Conservation (phyloP, 2,888 invertebrate species). For the Acleris laterana region DNA sequence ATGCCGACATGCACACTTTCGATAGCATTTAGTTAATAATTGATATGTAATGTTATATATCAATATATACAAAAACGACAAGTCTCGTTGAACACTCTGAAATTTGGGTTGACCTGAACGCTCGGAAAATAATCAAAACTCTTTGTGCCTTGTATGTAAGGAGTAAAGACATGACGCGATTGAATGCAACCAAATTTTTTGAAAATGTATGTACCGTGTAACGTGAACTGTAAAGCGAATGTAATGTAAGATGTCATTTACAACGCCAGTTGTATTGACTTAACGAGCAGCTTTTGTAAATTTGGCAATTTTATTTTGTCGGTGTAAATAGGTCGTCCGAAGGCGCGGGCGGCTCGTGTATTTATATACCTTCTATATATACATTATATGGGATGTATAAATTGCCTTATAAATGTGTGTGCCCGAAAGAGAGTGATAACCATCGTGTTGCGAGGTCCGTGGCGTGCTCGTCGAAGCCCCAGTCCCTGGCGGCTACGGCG, state of each 20-base stretch:
- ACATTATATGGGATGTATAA: constrained; percentile 52
- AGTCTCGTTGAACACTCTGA: constrained; percentile 12
- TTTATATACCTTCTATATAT: constrained; percentile 37
- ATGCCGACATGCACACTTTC: constrained; percentile 49
- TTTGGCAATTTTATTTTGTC: constrained; percentile 48
- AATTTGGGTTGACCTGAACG: constrained; percentile 5
- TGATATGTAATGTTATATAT: constrained; percentile 30
- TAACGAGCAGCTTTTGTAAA: constrained; percentile 43
- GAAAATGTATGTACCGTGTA: background rate
- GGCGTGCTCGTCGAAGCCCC: background rate
- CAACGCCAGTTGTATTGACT: constrained; percentile 10
- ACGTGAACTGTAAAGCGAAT: background rate
- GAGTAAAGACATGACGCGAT: constrained; percentile 5
- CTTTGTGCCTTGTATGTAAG: constrained; percentile 24
- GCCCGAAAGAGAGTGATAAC: constrained; percentile 39
- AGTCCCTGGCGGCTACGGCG: too few relatives aligned
- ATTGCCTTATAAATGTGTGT: constrained; percentile 69
- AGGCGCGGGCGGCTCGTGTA: constrained; percentile 21
- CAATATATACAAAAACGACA: constrained; percentile 21
- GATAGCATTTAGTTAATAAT: constrained; percentile 49
- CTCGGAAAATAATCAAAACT: constrained; percentile 14
- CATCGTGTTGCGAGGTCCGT: background rate
- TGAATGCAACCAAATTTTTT: constrained; percentile 2
- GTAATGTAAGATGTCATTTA: constrained; percentile 7
- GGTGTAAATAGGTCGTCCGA: constrained; percentile 43